Evolutionary conservation across 2,113 vertebrate genomes (phyloP), one percentile per base, ranked within the genome.

Genomic region (Heterocephalus glaber): DNA sequence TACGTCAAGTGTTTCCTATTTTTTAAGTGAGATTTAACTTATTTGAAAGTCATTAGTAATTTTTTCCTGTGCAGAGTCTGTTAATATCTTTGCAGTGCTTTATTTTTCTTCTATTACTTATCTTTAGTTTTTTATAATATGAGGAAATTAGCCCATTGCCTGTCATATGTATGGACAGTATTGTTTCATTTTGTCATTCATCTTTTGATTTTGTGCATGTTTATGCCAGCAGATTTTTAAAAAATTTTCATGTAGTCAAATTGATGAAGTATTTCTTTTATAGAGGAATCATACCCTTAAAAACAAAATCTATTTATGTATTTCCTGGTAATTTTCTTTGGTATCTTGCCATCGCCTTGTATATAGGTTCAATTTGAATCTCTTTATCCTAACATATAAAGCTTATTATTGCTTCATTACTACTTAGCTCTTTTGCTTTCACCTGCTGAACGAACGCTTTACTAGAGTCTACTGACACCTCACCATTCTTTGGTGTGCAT

Each of bases 131-230:
- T 44, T 24, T 70, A 80, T 89, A 93, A 54, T 61, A 52, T 95
- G 19, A 93, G 33, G 38, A 95, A 92, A 72, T 93, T 74, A 96
- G 14, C 77, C 44, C 16, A 17, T 95, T 85, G 24, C 79, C 52
- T 81, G 52, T 89, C 61, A 63, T 58, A 22, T 52, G 5, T 89
- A 58, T 81, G 2, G n/a, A 66, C 95, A 86, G 65, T 92, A 66
- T 44, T 74, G 93, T 97, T 87, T 97, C 35, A 92, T 19, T 54
- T 89, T 94, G 74, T 93, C 58, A 54, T 41, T 96, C 7, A 38
- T 92, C 61, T 96, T 95, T 96, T 95, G 72, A 93, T 93, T 95
- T 95, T 96, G 60, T 85, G 93, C 63, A 92, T 89, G 17, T 76
- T 95, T 80, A 7, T 77, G 38, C 13, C 61, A 95, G 19, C 89